A percentile compares a stretch with the other conserved stretches of the same genome.
These are phyloP conservation scores for Isaurus tuberculatus DNA, from an alignment of 92 coral and sea anemone genomes.

Conservation along the genomic window DNA sequence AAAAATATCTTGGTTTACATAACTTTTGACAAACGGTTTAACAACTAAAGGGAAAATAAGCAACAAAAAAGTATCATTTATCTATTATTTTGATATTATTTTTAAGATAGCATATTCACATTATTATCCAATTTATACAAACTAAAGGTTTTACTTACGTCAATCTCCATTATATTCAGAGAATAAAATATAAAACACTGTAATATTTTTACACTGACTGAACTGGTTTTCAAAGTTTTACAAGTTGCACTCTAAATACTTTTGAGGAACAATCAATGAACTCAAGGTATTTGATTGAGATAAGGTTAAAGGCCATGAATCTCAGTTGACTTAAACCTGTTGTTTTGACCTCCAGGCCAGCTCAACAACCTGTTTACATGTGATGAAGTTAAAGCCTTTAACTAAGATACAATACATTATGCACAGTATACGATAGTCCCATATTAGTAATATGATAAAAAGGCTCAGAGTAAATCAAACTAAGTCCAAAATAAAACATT, in stretches of 20 bases:
- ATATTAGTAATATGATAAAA: no score
- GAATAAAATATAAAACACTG: neutral
- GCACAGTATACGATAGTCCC: no score
- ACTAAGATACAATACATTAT: no score
- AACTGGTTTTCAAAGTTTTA: neutral
- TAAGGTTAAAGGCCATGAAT: slow-evolving; percentile 3
- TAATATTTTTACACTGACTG: neutral
- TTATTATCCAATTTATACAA: neutral
- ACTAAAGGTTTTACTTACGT: neutral
- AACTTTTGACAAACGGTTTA: no score
- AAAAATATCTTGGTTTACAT: no score
- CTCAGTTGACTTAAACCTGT: slow-evolving; percentile 36
- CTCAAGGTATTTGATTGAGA: neutral
- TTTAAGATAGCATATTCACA: no score
- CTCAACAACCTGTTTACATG: neutral
- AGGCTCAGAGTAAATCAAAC: no score
- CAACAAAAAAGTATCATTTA: no score
- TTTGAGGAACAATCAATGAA: neutral
- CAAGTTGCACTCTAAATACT: neutral
- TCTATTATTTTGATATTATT: no score
- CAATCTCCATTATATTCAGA: neutral
- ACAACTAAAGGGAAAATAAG: no score
- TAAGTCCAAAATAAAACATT: no score
- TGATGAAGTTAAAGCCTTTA: no score
- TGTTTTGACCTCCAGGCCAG: slow-evolving; percentile 28